Percentiles rank a stretch among this genome's conserved stretches.
Evolutionary conservation across 2,888 invertebrate genomes (phyloP).

Genomic region (Galeopsomyia nigrocyanea): DNA sequence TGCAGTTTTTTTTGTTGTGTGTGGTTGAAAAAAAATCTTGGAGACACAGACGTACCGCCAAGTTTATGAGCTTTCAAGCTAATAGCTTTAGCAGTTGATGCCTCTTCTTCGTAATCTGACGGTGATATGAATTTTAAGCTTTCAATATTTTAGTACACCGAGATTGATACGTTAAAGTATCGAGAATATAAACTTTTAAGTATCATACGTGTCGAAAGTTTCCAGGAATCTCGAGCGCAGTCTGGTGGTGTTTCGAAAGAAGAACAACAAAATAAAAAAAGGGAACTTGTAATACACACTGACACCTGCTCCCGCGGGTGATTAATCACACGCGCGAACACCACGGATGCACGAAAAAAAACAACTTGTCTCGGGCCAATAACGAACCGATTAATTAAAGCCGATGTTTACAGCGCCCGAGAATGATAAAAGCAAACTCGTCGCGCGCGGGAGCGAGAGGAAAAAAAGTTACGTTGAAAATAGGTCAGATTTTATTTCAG

Average conservation of each 20-base stretch:
- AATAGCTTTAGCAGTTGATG: constrained; percentile 49
- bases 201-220: no score
- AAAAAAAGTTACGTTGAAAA: background rate
- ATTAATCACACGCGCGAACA: background rate
- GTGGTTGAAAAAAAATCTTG: no score
- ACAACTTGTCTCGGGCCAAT: background rate
- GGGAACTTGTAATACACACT: no score
- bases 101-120: constrained; percentile 41
- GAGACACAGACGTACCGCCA: constrained; percentile 9
- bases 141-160: no score
- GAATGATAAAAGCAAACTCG: constrained; percentile 1
- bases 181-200: no score
- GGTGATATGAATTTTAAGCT: constrained; percentile 19
- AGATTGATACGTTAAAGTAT: no score
- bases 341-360: background rate
- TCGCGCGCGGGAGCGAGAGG: background rate
- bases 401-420: constrained; percentile 11
- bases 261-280: no score
- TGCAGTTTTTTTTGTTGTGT: no score
- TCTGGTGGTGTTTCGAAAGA: no score
- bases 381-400: constrained; percentile 12
- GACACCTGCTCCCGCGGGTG: no score
- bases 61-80: constrained; percentile 52
- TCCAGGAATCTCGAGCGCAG: no score
- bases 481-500: constrained; percentile 29